phyloP scores from a whole-genome alignment of 53 echinoderm and acorn worm genomes.

The Stichopus horrens region DNA sequence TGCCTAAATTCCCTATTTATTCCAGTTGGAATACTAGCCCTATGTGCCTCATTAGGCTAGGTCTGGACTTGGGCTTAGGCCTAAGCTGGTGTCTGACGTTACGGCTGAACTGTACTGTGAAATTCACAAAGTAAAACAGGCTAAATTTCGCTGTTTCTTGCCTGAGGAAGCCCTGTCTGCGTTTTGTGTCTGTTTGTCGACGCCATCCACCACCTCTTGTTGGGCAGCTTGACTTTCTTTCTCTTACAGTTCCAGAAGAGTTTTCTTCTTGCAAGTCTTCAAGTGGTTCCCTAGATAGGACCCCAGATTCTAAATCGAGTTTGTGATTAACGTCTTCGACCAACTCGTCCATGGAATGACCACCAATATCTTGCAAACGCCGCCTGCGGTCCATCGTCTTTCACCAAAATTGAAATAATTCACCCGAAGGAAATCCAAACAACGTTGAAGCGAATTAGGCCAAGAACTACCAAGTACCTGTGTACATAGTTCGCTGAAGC shows the following conservation, averaged over 20 bases:
- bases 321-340: conserved; percentile 5
- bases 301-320: not conserved
- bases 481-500: too few relatives aligned
- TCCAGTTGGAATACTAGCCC: too few relatives aligned
- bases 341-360: conserved; percentile 12
- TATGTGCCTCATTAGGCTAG: too few relatives aligned
- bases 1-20: too few relatives aligned
- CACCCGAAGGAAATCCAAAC: too few relatives aligned
- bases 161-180: not conserved
- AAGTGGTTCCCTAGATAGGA: not conserved
- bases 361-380: not conserved
- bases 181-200: conserved; percentile 1
- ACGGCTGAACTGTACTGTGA: too few relatives aligned
- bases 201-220: not conserved
- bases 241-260: not conserved
- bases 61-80: too few relatives aligned
- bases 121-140: too few relatives aligned
- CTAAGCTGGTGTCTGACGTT: too few relatives aligned
- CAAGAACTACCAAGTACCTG: too few relatives aligned
- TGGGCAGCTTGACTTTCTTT: not conserved
- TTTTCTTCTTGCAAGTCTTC: not conserved
- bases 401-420: too few relatives aligned
- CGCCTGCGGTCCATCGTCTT: conserved; percentile 21
- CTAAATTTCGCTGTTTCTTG: not conserved
- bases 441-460: too few relatives aligned